Percentiles rank a stretch among this genome's conserved stretches.
These are phyloP conservation scores for Antheraea pernyi DNA, from an alignment of 1,140 invertebrate species.

Conservation along the genomic window DNA sequence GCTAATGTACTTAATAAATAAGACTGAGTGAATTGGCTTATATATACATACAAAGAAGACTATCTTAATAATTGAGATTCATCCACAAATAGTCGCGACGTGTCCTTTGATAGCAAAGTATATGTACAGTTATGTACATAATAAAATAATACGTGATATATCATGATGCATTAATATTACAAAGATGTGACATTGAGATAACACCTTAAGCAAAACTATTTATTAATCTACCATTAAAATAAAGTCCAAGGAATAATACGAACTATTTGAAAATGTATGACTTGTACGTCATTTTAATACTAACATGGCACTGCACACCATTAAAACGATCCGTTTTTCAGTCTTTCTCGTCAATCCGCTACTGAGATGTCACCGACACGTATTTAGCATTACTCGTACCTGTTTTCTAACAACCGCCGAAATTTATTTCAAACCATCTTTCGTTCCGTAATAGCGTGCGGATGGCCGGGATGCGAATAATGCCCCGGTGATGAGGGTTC, in stretches of 20 bases:
- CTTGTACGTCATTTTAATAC: slow-evolving; percentile 51
- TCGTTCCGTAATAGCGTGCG: slow-evolving; percentile 60
- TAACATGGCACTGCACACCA: slow-evolving; percentile 75
- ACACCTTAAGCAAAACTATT: slow-evolving; percentile 34
- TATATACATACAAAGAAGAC: slow-evolving; percentile 51
- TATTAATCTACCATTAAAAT: slow-evolving; percentile 34
- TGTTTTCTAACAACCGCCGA: not conserved
- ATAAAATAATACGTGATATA: slow-evolving; percentile 23
- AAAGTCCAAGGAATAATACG: slow-evolving; percentile 49
- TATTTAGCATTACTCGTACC: slow-evolving; percentile 14
- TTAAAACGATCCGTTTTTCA: slow-evolving; percentile 62
- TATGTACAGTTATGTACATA: slow-evolving; percentile 36
- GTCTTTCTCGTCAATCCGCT: slow-evolving; percentile 58
- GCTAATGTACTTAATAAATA: slow-evolving; percentile 56
- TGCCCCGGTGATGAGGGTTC: slow-evolving; percentile 79
- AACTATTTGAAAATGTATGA: slow-evolving; percentile 39
- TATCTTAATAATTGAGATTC: slow-evolving; percentile 60
- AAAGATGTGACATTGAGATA: slow-evolving; percentile 25
- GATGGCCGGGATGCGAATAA: slow-evolving; percentile 68
- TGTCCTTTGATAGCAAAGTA: slow-evolving; percentile 38
- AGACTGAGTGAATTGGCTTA: slow-evolving; percentile 50
- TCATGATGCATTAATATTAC: slow-evolving; percentile 28
- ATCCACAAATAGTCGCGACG: slow-evolving; percentile 43
- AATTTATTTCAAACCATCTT: slow-evolving; percentile 58
- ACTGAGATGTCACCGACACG: slow-evolving; percentile 40